phyloP scores from a whole-genome alignment of 2,113 vertebrate species.

The Chionodraco myersi region DNA sequence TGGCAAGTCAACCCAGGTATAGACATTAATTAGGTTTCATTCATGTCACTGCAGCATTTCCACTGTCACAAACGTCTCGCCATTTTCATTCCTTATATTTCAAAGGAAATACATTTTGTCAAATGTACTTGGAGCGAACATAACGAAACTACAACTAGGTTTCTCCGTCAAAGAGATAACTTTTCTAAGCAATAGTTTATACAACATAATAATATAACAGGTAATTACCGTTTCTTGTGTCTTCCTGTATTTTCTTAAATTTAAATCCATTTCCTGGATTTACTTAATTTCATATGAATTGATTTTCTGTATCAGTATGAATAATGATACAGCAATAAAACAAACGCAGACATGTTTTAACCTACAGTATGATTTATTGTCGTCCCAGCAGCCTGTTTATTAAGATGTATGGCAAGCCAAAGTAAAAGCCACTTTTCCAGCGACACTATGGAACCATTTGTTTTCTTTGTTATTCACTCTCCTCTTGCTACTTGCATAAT shows the following conservation, averaged over 20 bases:
- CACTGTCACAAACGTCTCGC: conserved; percentile 1
- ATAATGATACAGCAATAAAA: not conserved
- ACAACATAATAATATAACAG: not conserved
- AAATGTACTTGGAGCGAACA: conserved; percentile 21
- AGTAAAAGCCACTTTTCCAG: not conserved
- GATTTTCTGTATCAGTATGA: not conserved
- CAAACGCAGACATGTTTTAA: not conserved
- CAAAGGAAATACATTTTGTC: conserved; percentile 1
- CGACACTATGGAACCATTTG: not conserved
- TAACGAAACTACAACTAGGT: conserved; percentile 10
- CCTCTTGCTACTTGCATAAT: too few species aligned
- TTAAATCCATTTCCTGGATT: too few species aligned
- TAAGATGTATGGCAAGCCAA: not conserved
- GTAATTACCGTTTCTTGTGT: not conserved
- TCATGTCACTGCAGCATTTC: conserved; percentile 12
- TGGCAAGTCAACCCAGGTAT: conserved; percentile 50
- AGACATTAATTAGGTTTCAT: conserved; percentile 61
- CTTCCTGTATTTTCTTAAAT: not conserved
- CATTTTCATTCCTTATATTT: not conserved
- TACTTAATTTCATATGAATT: not conserved
- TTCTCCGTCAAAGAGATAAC: conserved; percentile 21
- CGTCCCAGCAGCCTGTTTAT: too few species aligned
- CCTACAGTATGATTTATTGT: not conserved
- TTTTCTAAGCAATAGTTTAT: not conserved
- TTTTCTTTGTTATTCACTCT: too few species aligned